Percentiles rank a stretch among this genome's conserved stretches.
Evolutionary conservation across 2,797 vertebrate species (phyloP).

Genomic region (Bothrops alternatus): DNA sequence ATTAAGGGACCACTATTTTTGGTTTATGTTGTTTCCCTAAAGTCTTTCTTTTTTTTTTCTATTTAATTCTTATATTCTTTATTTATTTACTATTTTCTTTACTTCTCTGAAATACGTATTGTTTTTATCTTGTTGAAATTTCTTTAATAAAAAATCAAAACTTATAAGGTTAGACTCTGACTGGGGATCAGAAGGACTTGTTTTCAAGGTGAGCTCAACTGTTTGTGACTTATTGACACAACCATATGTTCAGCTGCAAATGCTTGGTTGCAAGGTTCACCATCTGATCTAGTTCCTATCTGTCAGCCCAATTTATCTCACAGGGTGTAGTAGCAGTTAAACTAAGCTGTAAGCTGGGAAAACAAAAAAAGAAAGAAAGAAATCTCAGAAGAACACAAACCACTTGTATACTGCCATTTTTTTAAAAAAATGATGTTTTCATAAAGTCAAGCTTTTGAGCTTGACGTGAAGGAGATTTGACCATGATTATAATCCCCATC

Average conservation of each 20-base stretch:
- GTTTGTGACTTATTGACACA: neutral
- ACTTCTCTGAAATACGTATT: neutral
- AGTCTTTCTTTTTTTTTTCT: neutral
- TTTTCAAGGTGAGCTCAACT: neutral
- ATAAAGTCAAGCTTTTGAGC: neutral
- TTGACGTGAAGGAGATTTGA: neutral
- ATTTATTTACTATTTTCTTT: neutral
- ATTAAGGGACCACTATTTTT: neutral
- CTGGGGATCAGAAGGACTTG: neutral
- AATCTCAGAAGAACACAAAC: neutral
- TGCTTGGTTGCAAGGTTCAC: neutral
- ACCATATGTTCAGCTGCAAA: neutral
- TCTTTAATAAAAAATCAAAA: neutral
- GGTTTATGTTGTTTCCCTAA: neutral
- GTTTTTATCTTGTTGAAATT: neutral
- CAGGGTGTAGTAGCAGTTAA: neutral
- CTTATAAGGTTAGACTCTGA: neutral
- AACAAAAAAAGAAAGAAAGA: neutral
- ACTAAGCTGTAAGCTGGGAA: neutral
- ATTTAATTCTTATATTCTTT: neutral
- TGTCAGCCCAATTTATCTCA: neutral
- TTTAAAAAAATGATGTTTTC: neutral
- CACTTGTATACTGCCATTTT: neutral
- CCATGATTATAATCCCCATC: neutral
- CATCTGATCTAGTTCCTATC: neutral